Evolutionary conservation across 2,113 vertebrate species (phyloP).

Genomic region (Globicephala melas): DNA sequence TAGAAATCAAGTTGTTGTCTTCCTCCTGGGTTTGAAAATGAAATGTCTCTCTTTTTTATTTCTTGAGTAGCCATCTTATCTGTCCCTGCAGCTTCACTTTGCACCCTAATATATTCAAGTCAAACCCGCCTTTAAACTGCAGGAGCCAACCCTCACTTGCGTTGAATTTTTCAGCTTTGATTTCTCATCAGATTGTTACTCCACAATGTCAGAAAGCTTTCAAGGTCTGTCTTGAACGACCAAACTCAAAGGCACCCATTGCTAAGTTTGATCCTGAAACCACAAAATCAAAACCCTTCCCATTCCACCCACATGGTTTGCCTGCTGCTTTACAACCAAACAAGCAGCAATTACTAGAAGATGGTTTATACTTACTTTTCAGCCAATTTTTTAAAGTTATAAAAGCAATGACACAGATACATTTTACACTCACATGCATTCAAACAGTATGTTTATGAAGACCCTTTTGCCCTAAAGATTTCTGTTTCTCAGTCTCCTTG

Average conservation of each 20-base stretch:
- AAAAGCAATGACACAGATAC: neutral
- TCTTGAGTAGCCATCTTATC: slow-evolving; percentile 50
- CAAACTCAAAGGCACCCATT: slow-evolving; percentile 39
- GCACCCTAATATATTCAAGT: slow-evolving; percentile 33
- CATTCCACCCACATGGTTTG: neutral
- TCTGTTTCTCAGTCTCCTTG: neutral
- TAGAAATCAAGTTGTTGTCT: slow-evolving; percentile 32
- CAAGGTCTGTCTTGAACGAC: slow-evolving; percentile 50
- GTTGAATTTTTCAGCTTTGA: slow-evolving; percentile 64
- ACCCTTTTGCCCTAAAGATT: neutral
- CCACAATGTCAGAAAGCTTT: slow-evolving; percentile 56
- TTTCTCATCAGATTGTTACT: slow-evolving; percentile 58
- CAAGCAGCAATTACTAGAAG: slow-evolving; percentile 21
- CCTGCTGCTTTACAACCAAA: neutral
- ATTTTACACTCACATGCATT: neutral
- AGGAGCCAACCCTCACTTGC: slow-evolving; percentile 38
- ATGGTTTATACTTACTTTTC: neutral
- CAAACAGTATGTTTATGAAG: neutral
- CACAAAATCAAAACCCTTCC: slow-evolving; percentile 41
- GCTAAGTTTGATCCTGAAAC: slow-evolving; percentile 49
- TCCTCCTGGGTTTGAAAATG: slow-evolving; percentile 25
- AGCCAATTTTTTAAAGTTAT: neutral
- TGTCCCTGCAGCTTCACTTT: slow-evolving; percentile 3
- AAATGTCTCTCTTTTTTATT: slow-evolving; percentile 13
- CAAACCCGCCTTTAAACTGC: slow-evolving; percentile 65